Evolutionary conservation across 2,797 vertebrate species (phyloP).

Genomic region (Crypturellus tataupa): DNA sequence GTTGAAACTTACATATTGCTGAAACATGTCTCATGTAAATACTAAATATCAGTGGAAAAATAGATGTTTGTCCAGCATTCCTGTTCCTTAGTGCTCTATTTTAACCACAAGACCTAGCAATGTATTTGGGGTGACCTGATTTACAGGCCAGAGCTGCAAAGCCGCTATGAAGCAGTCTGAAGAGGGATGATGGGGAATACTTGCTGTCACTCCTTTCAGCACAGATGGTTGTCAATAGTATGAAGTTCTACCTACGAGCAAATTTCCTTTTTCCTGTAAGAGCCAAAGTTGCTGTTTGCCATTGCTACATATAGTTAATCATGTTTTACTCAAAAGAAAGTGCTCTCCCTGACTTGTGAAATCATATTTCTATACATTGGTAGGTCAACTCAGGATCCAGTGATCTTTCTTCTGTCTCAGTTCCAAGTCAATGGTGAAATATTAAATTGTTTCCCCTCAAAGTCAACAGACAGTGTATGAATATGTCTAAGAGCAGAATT

Average conservation of each 20-base stretch:
- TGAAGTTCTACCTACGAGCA: background rate
- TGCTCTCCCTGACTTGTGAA: background rate
- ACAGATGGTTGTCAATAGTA: background rate
- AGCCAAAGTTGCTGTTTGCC: background rate
- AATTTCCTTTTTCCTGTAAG: background rate
- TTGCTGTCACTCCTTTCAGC: background rate
- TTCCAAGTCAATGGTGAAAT: slow-evolving; percentile 16
- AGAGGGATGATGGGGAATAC: background rate
- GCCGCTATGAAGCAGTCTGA: background rate
- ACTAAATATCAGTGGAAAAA: background rate
- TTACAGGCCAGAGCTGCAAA: background rate
- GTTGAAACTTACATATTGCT: background rate
- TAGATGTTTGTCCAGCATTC: background rate
- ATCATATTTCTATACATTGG: background rate
- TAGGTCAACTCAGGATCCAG: slow-evolving; percentile 4
- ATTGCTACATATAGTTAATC: background rate
- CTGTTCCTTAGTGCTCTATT: background rate
- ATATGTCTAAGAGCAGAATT: background rate
- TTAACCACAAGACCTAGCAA: background rate
- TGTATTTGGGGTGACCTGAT: background rate
- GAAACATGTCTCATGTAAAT: background rate
- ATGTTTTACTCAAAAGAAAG: background rate
- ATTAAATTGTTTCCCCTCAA: background rate
- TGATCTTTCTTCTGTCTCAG: slow-evolving; percentile 25
- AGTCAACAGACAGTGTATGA: background rate